A percentile compares a stretch with the other conserved stretches of the same genome.
These are phyloP conservation scores for Aphidius ervi DNA, from an alignment of 1,140 invertebrate genomes.

Conservation along the genomic window DNA sequence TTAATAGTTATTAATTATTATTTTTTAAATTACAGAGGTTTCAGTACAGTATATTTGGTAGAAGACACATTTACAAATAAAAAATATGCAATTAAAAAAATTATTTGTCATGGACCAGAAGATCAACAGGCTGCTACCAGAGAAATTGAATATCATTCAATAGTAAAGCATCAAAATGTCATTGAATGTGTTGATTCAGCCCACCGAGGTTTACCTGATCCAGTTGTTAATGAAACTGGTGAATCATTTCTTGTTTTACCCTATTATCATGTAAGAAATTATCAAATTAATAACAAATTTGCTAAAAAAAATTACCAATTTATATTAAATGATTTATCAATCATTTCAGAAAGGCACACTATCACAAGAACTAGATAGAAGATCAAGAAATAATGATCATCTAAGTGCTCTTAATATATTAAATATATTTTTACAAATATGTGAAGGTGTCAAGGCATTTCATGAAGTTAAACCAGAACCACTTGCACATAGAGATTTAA, in stretches of 20 bases:
- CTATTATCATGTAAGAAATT: conserved; percentile 63
- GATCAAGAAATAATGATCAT: conserved; percentile 58
- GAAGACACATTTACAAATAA: conserved; percentile 69
- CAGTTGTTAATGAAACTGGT: conserved; percentile 65
- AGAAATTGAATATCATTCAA: conserved; percentile 73
- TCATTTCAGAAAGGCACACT: conserved; percentile 67
- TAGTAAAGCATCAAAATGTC: conserved; percentile 72
- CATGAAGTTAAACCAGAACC: conserved; percentile 71
- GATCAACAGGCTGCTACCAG: conserved; percentile 70
- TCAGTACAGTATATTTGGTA: conserved; percentile 76
- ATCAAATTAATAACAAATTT: too few species aligned
- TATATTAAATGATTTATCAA: not conserved
- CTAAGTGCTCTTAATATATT: conserved; percentile 65
- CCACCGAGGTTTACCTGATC: conserved; percentile 62
- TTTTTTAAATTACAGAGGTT: conserved; percentile 62
- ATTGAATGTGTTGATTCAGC: conserved; percentile 71
- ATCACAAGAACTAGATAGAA: conserved; percentile 63
- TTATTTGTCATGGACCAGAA: conserved; percentile 73
- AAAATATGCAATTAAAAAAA: conserved; percentile 77
- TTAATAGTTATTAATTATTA: conserved; percentile 15
- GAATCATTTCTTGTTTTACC: conserved; percentile 75
- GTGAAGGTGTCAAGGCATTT: conserved; percentile 70
- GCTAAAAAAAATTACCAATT: not conserved
- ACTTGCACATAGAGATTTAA: conserved; percentile 79
- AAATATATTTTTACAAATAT: conserved; percentile 69